Conservation (phyloP, 2,888 invertebrate species). For the Cheilosia vulpina region DNA sequence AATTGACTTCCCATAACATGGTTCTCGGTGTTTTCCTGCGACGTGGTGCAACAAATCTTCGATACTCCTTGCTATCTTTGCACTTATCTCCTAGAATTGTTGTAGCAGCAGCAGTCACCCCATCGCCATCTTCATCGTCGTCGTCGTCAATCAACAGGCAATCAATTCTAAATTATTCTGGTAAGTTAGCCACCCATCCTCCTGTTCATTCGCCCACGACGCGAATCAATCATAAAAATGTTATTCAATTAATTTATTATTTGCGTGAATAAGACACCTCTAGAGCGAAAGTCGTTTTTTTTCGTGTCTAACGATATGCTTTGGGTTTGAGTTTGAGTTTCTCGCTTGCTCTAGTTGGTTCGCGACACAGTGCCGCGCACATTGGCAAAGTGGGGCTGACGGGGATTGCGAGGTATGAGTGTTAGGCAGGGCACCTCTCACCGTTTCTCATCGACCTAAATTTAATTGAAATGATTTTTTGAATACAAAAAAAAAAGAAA, state of each 20-base stretch:
- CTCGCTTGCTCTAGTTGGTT: constrained; percentile 66
- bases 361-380: constrained; percentile 64
- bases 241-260: constrained; percentile 62
- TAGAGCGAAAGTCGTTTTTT: constrained; percentile 49
- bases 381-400: background rate
- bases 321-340: constrained; percentile 25
- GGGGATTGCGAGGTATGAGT: background rate
- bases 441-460: constrained; percentile 68
- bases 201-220: constrained; percentile 26
- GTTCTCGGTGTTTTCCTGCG: constrained; percentile 54
- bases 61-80: constrained; percentile 48
- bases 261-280: constrained; percentile 51
- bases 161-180: constrained; percentile 67
- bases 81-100: constrained; percentile 51
- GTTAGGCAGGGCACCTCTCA: constrained; percentile 51
- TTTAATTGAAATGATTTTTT: constrained; percentile 73
- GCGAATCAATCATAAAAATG: constrained; percentile 59
- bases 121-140: constrained; percentile 33
- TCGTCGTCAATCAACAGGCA: constrained; percentile 72
- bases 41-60: constrained; percentile 63
- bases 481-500: constrained; percentile 19
- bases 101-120: constrained; percentile 1
- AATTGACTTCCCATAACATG: constrained; percentile 57
- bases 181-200: constrained; percentile 48
- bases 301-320: background rate